Conservation (phyloP, 2,113 vertebrate genomes). For the Scalopus aquaticus region DNA sequence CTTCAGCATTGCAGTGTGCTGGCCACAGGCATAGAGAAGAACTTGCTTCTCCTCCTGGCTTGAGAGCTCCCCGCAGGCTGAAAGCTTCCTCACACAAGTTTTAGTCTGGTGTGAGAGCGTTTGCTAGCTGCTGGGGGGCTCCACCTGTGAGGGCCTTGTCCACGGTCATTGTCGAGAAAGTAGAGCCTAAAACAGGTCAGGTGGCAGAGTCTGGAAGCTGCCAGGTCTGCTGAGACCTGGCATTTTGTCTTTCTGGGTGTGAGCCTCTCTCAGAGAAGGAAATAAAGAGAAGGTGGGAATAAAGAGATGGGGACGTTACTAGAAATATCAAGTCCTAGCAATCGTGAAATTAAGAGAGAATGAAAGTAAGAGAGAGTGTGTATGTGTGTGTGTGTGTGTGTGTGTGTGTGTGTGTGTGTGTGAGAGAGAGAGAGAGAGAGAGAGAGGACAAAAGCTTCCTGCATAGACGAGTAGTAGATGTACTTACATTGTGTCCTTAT, state of each 20-base stretch:
- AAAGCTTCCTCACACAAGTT: background rate
- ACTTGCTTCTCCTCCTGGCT: too few relatives aligned
- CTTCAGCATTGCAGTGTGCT: too few relatives aligned
- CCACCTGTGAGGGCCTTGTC: background rate
- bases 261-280: background rate
- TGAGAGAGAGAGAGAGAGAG: background rate
- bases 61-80: too few relatives aligned
- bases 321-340: background rate
- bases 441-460: background rate
- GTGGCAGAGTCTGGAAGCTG: background rate
- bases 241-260: background rate
- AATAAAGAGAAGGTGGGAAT: background rate
- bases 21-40: too few relatives aligned
- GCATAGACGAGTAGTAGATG: background rate
- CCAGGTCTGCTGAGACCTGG: too few relatives aligned
- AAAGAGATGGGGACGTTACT: background rate
- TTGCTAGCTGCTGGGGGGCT: background rate
- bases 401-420: too few relatives aligned
- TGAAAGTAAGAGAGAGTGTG: too few relatives aligned
- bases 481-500: rapidly evolving
- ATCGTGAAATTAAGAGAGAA: background rate
- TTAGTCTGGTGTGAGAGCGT: background rate
- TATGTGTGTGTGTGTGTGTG: too few relatives aligned
- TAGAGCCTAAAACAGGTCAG: background rate
- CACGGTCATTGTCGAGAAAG: background rate